phyloP scores from a whole-genome alignment of 30 jellyfish, hydroid and myxozoan species.

The Cassiopea andromeda region DNA sequence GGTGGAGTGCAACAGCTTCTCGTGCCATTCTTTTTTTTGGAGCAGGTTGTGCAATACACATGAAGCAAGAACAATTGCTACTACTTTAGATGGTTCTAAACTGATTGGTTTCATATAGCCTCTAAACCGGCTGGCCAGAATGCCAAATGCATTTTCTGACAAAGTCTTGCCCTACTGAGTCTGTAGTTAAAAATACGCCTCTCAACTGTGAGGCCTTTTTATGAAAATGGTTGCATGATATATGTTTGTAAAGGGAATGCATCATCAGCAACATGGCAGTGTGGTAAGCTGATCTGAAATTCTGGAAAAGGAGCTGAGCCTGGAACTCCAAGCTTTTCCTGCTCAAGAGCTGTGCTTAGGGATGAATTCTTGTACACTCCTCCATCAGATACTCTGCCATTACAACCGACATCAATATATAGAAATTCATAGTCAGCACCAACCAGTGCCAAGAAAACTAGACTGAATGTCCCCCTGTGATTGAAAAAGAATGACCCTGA shows the following conservation, averaged over 20 bases:
- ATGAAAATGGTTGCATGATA: conserved; percentile 42
- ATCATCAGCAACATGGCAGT: conserved; percentile 26
- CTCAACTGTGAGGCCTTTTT: conserved; percentile 24
- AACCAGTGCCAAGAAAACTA: conserved; percentile 46
- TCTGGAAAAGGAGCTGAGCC: conserved; percentile 7
- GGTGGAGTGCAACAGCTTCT: conserved; percentile 3
- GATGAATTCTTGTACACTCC: conserved; percentile 37
- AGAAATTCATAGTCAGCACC: conserved; percentile 45
- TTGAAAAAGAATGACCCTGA: conserved; percentile 44
- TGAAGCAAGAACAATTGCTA: background rate
- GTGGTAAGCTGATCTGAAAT: conserved; percentile 12
- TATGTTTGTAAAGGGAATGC: conserved; percentile 44
- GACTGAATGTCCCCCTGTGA: conserved; percentile 30
- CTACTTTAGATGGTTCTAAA: conserved; percentile 15
- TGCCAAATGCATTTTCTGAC: conserved; percentile 64
- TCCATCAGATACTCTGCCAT: conserved; percentile 63
- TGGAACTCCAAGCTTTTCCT: conserved; percentile 15
- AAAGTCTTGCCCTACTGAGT: conserved; percentile 20
- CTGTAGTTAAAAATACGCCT: conserved; percentile 44
- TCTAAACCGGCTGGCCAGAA: conserved; percentile 34
- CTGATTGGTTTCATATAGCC: conserved; percentile 3
- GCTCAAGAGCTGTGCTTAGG: conserved; percentile 34
- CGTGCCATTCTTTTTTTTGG: background rate
- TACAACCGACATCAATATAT: conserved; percentile 43
- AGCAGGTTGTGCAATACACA: conserved; percentile 21